Evolutionary conservation across 2,113 vertebrate species (phyloP).

Genomic region (Oophaga pumilio): DNA sequence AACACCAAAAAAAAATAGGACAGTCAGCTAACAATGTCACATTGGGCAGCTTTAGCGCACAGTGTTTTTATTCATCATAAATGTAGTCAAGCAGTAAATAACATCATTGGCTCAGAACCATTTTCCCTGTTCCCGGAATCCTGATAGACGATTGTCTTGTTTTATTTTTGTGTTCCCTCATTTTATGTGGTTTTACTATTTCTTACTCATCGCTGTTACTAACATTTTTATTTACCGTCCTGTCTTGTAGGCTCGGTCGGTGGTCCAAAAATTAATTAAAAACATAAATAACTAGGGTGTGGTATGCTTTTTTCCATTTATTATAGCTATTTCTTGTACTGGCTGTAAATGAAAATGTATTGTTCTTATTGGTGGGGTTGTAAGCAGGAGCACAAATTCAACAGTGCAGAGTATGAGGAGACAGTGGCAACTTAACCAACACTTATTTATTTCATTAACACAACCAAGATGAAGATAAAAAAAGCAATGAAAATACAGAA

Average conservation of each 20-base stretch:
- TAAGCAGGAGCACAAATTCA: background rate
- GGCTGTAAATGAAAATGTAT: background rate
- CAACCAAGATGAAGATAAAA: too few species aligned
- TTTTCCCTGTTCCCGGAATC: conserved; percentile 38
- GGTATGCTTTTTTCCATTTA: background rate
- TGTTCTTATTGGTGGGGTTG: background rate
- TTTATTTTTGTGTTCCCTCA: conserved; percentile 17
- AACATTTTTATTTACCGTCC: conserved; percentile 16
- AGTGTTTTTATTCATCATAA: conserved; percentile 36
- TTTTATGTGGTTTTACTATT: conserved; percentile 32
- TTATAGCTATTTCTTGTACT: background rate
- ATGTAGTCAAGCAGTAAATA: conserved; percentile 36
- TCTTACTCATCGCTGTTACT: background rate
- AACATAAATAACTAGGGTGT: background rate
- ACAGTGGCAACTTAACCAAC: too few species aligned
- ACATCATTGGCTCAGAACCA: background rate
- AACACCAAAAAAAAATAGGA: conserved; percentile 7
- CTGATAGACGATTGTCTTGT: background rate
- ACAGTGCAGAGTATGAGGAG: too few species aligned
- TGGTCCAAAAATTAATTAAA: conserved; percentile 32
- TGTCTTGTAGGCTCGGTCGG: conserved; percentile 26
- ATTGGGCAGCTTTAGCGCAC: background rate
- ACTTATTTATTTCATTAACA: too few species aligned
- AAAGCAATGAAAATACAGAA: too few species aligned
- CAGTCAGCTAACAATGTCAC: conserved; percentile 31